Evolutionary conservation across 2,888 invertebrate genomes (phyloP), one percentile per base, ranked within the genome.

Genomic region (Hydraecia micacea): DNA sequence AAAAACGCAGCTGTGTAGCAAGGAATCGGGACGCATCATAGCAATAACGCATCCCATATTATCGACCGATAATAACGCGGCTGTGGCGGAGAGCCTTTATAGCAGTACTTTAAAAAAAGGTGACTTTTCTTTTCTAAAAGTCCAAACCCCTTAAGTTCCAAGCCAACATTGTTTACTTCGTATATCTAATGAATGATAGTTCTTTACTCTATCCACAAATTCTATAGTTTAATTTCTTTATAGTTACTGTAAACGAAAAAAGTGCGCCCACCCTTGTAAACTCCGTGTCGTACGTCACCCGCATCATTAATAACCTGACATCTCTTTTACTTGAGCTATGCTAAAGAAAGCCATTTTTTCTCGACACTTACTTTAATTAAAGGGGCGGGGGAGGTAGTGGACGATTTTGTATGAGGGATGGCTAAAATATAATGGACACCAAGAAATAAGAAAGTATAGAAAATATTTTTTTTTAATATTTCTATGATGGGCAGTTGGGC

Each of bases 251-350:
- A 63, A 46, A 28, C 2, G 7, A 28, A 9, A 6, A 32, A 32
- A 62, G 36, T 49, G 7, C n/a, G 21, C 32, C 9, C 7, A 25
- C 36, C 11, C 63, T 58, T 60, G 25, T n/a, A 21, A 52, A 62
- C 60, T 46, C 52, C 18, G 28, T 55, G 65, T 49, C 42, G 65
- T 69, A 69, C 66, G 58, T 52, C 58, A 58, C 32, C 52, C 32
- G 63, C 72, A 76, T 80, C 69, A 62, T 73, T 80, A 84, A 75
- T 86, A 69, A 76, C 46, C 46, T 72, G 74, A 77, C 46, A 60
- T 1, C n/a, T 62, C 65, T 69, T 39, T 65, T 36, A 58, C 62
- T 42, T 70, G 42, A 67, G 18, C 67, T 69, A 21, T 60, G 32
- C 36, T 36, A 36, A 42, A 75, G 75, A 75, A 32, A 46, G 21